phyloP scores from a whole-genome alignment of 2,797 vertebrate species.

The Sciurus vulgaris region DNA sequence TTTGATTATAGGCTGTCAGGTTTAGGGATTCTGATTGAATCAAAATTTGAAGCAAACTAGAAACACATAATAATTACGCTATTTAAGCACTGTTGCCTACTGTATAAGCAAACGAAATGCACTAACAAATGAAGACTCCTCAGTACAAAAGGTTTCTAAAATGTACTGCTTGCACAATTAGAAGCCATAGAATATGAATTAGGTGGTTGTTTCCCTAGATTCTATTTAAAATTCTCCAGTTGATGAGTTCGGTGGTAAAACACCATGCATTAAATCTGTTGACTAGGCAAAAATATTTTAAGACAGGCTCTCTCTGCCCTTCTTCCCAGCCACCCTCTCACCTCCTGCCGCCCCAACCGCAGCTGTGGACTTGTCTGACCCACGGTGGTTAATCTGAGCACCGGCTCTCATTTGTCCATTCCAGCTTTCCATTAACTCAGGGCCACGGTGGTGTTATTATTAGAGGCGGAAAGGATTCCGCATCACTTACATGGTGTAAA shows the following conservation, averaged over 20 bases:
- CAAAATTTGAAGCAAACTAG: conserved; percentile 89
- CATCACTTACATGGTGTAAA: conserved; percentile 70
- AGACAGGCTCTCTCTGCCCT: conserved; percentile 41
- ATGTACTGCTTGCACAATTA: conserved; percentile 63
- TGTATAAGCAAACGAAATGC: conserved; percentile 82
- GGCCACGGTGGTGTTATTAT: conserved; percentile 60
- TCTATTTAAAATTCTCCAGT: conserved; percentile 60
- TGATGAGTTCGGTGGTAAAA: conserved; percentile 70
- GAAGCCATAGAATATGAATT: conserved; percentile 49
- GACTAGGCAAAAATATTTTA: conserved; percentile 75
- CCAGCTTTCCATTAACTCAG: conserved; percentile 79
- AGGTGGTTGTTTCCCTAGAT: conserved; percentile 56
- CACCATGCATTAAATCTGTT: conserved; percentile 25
- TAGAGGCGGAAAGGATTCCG: conserved; percentile 75
- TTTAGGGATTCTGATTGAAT: conserved; percentile 88
- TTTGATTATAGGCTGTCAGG: conserved; percentile 91
- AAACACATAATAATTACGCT: conserved; percentile 88
- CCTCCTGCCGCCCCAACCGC: conserved; percentile 57
- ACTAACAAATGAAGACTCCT: conserved; percentile 67
- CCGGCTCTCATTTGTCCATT: not conserved
- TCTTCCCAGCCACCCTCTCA: not conserved
- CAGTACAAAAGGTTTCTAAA: conserved; percentile 71
- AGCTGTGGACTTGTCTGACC: conserved; percentile 82
- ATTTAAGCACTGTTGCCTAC: conserved; percentile 82
- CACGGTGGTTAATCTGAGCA: conserved; percentile 63